Conservation (phyloP, 2,888 invertebrate species). For the Helleia helle region DNA sequence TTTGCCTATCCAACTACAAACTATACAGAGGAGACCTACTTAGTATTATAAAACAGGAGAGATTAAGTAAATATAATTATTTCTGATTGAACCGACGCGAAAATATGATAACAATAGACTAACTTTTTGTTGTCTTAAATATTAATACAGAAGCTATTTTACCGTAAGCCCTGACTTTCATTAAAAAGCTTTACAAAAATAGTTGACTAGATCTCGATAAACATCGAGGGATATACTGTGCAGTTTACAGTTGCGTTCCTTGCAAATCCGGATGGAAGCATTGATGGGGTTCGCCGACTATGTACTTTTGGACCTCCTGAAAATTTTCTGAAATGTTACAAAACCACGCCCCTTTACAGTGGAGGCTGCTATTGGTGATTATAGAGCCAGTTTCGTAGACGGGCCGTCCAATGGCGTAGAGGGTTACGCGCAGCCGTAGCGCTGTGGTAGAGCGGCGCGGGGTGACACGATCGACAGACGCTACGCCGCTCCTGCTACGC, state of each 20-base stretch:
- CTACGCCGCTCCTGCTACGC: slow-evolving; percentile 57
- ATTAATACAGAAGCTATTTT: no score
- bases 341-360: slow-evolving; percentile 61
- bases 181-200: no score
- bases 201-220: neutral
- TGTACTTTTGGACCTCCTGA: slow-evolving; percentile 51
- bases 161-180: no score
- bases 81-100: no score
- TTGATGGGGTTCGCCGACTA: slow-evolving; percentile 37
- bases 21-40: no score
- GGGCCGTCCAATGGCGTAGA: slow-evolving; percentile 49
- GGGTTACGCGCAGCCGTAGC: slow-evolving; percentile 65
- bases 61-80: no score
- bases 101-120: no score
- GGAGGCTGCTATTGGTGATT: slow-evolving; percentile 47
- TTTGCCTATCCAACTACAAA: no score
- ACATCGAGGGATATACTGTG: neutral
- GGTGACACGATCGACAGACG: slow-evolving; percentile 64
- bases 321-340: slow-evolving; percentile 66
- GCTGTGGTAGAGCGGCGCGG: slow-evolving; percentile 47
- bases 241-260: slow-evolving; percentile 1
- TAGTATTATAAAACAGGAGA: no score
- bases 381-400: slow-evolving; percentile 43
- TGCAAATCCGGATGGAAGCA: slow-evolving; percentile 36
- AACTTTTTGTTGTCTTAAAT: no score